Evolutionary conservation across 2,113 vertebrate genomes (phyloP).

Genomic region (Grammomys dolichurus): DNA sequence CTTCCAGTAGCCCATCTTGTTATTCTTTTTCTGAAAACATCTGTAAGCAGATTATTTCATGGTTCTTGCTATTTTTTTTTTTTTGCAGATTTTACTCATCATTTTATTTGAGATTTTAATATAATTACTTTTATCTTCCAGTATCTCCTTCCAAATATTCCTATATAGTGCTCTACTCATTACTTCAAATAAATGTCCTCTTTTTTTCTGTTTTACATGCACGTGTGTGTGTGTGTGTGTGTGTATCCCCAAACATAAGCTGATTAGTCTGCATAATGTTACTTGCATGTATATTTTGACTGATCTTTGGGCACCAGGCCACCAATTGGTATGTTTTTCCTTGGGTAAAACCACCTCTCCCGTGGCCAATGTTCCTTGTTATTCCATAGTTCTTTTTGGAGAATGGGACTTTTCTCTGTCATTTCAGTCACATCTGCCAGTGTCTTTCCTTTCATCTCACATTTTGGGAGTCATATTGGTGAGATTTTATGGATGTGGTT

Average conservation of each 20-base stretch:
- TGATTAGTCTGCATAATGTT: background rate
- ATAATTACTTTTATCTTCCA: background rate
- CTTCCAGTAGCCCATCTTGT: background rate
- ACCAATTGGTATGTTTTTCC: background rate
- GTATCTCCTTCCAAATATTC: background rate
- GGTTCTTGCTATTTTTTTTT: background rate
- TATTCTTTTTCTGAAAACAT: background rate
- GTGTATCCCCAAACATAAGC: background rate
- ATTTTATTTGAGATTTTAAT: background rate
- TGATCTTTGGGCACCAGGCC: background rate
- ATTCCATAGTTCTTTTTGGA: background rate
- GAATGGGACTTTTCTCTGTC: background rate
- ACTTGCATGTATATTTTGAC: background rate
- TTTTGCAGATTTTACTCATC: background rate
- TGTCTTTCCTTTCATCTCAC: too few species aligned
- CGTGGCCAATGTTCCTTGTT: background rate
- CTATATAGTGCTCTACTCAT: too few species aligned
- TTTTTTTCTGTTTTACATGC: background rate
- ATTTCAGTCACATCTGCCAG: background rate
- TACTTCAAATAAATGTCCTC: too few species aligned
- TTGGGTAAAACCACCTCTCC: too few species aligned
- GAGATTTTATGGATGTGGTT: background rate
- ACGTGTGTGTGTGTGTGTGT: too few species aligned
- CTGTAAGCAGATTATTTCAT: background rate
- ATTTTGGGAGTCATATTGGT: background rate